These are phyloP conservation scores for Zapornia atra DNA, from an alignment of 2,113 vertebrate genomes.

Conservation along the genomic window DNA sequence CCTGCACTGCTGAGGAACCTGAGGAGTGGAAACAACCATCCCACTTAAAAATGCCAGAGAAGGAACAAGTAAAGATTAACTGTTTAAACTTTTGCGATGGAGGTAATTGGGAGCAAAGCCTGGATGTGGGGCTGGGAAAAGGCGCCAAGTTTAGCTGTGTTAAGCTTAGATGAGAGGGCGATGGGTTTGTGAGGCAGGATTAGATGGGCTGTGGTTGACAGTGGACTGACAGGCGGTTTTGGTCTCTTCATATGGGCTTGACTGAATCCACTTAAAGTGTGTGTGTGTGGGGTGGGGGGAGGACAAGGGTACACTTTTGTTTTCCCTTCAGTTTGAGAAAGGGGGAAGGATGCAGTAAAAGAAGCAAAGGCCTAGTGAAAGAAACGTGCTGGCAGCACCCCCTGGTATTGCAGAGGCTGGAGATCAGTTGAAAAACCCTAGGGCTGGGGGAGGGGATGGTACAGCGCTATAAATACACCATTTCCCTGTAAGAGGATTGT, in stretches of 20 bases:
- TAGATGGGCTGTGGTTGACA: neutral
- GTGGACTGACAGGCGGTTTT: fast-evolving
- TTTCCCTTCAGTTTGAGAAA: neutral
- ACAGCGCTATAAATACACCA: neutral
- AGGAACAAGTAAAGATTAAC: neutral
- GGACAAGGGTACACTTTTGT: neutral
- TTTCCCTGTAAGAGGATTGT: neutral
- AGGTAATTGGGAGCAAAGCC: neutral
- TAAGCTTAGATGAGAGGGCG: neutral
- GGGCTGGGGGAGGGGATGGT: neutral
- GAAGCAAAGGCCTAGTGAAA: neutral
- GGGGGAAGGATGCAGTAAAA: neutral
- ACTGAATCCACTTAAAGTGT: neutral
- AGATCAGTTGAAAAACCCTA: neutral
- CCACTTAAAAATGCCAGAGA: neutral
- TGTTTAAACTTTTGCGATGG: neutral
- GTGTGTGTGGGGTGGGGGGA: too few relatives aligned
- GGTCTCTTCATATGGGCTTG: neutral
- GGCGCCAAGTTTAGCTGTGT: neutral
- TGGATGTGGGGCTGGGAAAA: neutral
- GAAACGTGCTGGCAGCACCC: neutral
- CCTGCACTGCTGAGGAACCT: neutral
- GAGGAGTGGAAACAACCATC: neutral
- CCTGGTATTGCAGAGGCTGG: neutral
- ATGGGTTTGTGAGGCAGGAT: neutral